Evolutionary conservation across 2,888 invertebrate genomes (phyloP).

Genomic region (Allolobophora icterica): DNA sequence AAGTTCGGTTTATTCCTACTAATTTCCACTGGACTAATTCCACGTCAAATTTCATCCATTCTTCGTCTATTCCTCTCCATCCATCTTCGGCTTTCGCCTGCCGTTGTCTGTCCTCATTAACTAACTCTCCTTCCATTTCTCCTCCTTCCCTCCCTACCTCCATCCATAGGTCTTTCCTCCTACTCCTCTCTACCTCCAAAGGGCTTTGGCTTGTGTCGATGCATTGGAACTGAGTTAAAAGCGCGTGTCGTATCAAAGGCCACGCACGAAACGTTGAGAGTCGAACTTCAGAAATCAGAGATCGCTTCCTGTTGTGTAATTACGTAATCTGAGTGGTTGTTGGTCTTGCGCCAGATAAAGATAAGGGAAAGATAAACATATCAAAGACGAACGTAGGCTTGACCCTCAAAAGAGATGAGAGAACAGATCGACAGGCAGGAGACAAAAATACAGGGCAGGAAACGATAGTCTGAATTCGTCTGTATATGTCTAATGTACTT

Average conservation of each 20-base stretch:
- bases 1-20: too few species aligned
- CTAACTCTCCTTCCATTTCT: background rate
- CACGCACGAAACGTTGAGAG: background rate
- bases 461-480: background rate
- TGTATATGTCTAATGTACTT: background rate
- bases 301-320: background rate
- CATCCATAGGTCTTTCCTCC: background rate
- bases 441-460: background rate
- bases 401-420: background rate
- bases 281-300: background rate
- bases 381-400: background rate
- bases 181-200: background rate
- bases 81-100: background rate
- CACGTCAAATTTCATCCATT: too few species aligned
- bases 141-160: background rate
- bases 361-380: background rate
- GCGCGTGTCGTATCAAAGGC: background rate
- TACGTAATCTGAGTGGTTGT: background rate
- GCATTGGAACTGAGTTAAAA: background rate
- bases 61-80: background rate
- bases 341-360: background rate
- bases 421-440: background rate
- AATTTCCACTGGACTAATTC: too few species aligned
- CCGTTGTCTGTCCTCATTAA: background rate
- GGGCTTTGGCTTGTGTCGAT: background rate